Evolutionary conservation across 2,888 invertebrate genomes (phyloP), one percentile per base, ranked within the genome.

Genomic region (Carpatolechia fugitivella): DNA sequence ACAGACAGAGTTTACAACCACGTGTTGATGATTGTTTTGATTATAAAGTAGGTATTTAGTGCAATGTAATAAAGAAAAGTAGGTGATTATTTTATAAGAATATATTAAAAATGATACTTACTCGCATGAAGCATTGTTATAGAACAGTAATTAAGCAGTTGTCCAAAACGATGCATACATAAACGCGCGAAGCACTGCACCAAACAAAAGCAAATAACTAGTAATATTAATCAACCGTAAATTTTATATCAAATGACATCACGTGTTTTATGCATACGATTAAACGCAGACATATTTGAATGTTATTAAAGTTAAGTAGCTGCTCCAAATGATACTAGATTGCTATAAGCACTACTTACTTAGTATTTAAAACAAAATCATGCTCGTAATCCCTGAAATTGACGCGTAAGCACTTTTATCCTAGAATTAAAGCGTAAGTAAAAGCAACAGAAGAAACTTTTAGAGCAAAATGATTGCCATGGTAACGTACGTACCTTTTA

Each of bases 131-230:
- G 48, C 44, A 48, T 47, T 51, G 20, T 14, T 38, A n/a, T n/a
- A 46, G 13, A n/a, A n/a, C 18, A 18, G 33, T 54, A 41, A 14
- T 41, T 33, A 38, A 49, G 13, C 11, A 11, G 31, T 33, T 38
- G 16, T 11, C 29, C 47, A 35, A 62, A 59, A 59, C 52, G 65
- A 70, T 70, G 65, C 70, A 69, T 66, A 72, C 65, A 60, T 63
- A 24, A 44, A 70, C 63, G 69, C 64, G 63, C 58, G 66, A 41
- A 56, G 11, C 33, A 35, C 73, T 69, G 72, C 62, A 62, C 67
- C 60, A 57, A 63, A 63, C 61, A 68, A 66, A 69, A 56, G 58
- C 60, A 16, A 31, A 36, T 38, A 38, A 33, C 24, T 14, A 29
- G 29, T 38, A 38, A 10, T 35, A 7, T 41, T n/a, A 44, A 29